Base-by-base conservation (phyloP, 2,797 vertebrate species). In the Muraenolepis orangiensis region DNA sequence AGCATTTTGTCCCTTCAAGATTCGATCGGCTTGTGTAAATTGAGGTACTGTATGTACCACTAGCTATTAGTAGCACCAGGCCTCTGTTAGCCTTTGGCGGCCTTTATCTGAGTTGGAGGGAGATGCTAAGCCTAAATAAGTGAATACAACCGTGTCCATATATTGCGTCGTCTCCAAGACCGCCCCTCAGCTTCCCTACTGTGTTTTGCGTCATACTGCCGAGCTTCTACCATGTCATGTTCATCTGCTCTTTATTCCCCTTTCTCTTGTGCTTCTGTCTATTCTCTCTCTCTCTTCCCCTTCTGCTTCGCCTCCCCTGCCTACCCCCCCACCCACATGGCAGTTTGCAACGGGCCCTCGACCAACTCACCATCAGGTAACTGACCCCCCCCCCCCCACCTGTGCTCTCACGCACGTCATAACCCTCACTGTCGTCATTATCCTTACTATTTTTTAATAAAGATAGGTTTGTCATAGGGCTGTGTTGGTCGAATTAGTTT, bases 301-400 rank as follows among this genome's bases (percentile, higher is more conserved):
- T 66, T 30, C 30, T 61, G 32, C 64, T 72, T 14, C 10, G 34
- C 69, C 78, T 76, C 40, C 73, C 87, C 92, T 84, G 89, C 91
- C 95, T 1, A 92, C 93, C 95, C 93, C 93, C 84, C 85, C 77
- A 79, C 92, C 91, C 92, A 93, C 83, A 76, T 80, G 75, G 85
- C 96, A 99, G 97, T 99, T 99, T 95, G 96, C 96, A 89, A 95
- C 97, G 89, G 98, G 96, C 93, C 97, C 98, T 93, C 96, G 97
- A 94, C 96, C 96, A 90, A 95, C 96, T 92, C 98, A 98, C 94
- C 96, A 98, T 93, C 98, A 99, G 98, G 98, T 99, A 98, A 94
- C 91, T 89, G 80, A 75, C 84, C 87, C 85, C 80, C 1, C 67
- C 79, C 82, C 79, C 46, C 51, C n/a, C 51, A 83, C 77, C 83